Evolutionary conservation across 2,888 invertebrate species (phyloP).

Genomic region (Napeogenes inachia): DNA sequence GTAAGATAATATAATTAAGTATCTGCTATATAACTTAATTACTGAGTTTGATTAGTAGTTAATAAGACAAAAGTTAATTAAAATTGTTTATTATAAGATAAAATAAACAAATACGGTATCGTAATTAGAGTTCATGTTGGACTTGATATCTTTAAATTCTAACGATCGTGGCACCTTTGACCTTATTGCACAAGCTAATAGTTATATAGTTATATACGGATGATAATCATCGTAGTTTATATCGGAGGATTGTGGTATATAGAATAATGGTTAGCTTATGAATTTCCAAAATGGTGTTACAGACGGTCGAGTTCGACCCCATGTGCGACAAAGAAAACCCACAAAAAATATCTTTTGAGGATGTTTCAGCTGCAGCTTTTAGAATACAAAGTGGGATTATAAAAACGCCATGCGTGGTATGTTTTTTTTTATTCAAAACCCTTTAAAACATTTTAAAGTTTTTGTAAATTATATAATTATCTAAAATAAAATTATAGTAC

Average conservation of each 20-base stretch:
- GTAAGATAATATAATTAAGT: slow-evolving; percentile 15
- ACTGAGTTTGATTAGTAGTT: no score
- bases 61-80: neutral
- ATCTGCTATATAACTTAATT: no score
- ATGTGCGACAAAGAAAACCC: slow-evolving; percentile 85
- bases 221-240: neutral
- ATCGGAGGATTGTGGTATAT: neutral
- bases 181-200: neutral
- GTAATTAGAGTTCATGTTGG: neutral
- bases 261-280: neutral
- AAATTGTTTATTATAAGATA: no score
- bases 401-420: slow-evolving; percentile 91
- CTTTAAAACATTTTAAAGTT: no score
- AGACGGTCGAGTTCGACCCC: slow-evolving; percentile 67
- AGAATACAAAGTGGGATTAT: slow-evolving; percentile 90
- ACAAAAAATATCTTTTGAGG: slow-evolving; percentile 85
- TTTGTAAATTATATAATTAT: no score
- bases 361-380: slow-evolving; percentile 92
- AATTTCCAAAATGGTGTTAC: slow-evolving; percentile 55
- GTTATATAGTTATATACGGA: neutral
- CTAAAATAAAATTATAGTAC: no score
- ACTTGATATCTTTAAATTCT: slow-evolving; percentile 6
- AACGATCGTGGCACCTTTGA: slow-evolving; percentile 11
- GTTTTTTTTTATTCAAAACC: slow-evolving; percentile 32
- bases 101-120: neutral